Evolutionary conservation across 2,797 vertebrate genomes (phyloP), one percentile per base, ranked within the genome.

Genomic region (Saguinus oedipus): DNA sequence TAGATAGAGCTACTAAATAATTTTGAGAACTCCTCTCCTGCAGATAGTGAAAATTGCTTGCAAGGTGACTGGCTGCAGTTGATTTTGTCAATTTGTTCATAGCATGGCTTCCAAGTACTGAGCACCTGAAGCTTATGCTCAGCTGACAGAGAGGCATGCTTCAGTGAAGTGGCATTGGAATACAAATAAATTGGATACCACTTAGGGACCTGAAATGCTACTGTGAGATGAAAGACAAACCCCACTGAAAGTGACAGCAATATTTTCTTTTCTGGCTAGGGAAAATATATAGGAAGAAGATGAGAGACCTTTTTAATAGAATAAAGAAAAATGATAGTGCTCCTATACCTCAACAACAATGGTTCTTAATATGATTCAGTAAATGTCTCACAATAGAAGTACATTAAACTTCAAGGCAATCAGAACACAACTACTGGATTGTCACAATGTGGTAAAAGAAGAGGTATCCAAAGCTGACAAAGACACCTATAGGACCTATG

Each of bases 161-260:
- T 97, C 96, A 88, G 89, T 78, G 88, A 97, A 98, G 97, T 97
- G 97, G 91, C 97, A 97, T 90, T 2, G 36, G 97, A 98, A 98
- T 98, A 98, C 97, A 98, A 96, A 98, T 98, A 98, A 98, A 98
- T 97, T 98, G 97, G 96, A 98, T 97, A 84, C 81, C 96, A 98
- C 96, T 98, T 97, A 97, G 81, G 97, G 93, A 96, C 94, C 93
- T 93, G 79, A 98, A 98, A 98, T 96, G 95, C 88, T 87, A 87
- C 96, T 88, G 96, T 8, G 94, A 98, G 98, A 98, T 97, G 94
- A 98, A 98, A 98, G 97, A 92, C 93, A 98, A 98, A 97, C 1
- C n/a, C 95, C 98, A 97, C 96, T 7, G 95, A 78, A 98, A 98
- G 97, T 96, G 94, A 98, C 97, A 98, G 97, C 87, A 96, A 74